A percentile compares a stretch with the other conserved stretches of the same genome.
phyloP scores from a whole-genome alignment of 2,797 vertebrate genomes.

The Cuniculus paca region DNA sequence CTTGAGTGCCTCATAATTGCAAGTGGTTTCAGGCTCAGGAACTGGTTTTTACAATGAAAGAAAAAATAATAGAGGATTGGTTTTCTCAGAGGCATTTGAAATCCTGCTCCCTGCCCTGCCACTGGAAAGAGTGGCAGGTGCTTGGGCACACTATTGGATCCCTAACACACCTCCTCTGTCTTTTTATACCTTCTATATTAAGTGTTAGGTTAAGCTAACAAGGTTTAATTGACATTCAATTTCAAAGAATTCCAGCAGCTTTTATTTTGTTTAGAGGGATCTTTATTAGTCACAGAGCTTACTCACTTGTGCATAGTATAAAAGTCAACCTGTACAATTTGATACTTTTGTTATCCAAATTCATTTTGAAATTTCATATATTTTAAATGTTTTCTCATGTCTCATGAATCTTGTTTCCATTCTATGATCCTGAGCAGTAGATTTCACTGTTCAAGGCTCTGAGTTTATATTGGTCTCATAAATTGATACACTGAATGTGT shows the following conservation, averaged over 20 bases:
- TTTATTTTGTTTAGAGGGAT: conserved; percentile 23
- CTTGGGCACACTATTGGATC: not conserved
- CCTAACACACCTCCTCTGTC: not conserved
- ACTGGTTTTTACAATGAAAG: conserved; percentile 54
- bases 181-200: not conserved
- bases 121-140: not conserved
- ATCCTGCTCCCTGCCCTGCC: not conserved
- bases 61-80: not conserved
- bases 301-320: not conserved
- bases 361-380: not conserved
- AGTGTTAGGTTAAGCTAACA: not conserved
- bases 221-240: conserved; percentile 11
- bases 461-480: not conserved
- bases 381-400: conserved; percentile 14
- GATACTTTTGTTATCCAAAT: not conserved
- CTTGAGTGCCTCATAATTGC: not conserved
- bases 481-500: conserved; percentile 1
- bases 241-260: conserved; percentile 31
- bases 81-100: not conserved
- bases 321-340: not conserved
- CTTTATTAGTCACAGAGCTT: conserved; percentile 14
- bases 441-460: not conserved
- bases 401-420: not conserved
- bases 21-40: not conserved
- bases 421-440: not conserved